phyloP scores from a whole-genome alignment of 2,113 vertebrate genomes.

The Zosterops japonicus region DNA sequence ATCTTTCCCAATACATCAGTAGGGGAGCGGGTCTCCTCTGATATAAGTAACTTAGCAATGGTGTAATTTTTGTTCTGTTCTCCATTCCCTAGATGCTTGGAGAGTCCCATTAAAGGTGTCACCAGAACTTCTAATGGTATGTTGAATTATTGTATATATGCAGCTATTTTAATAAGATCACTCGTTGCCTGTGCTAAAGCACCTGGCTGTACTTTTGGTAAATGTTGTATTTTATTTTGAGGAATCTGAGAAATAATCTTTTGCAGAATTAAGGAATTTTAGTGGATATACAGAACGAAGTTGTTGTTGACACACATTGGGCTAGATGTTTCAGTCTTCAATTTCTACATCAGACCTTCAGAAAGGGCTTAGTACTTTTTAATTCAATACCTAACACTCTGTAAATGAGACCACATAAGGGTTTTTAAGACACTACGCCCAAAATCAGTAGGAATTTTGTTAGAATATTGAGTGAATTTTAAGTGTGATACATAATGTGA shows the following conservation, averaged over 20 bases:
- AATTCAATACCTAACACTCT: background rate
- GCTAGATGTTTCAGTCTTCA: background rate
- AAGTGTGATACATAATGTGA: background rate
- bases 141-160: slow-evolving; percentile 14
- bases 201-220: background rate
- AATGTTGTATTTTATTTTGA: background rate
- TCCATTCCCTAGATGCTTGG: slow-evolving; percentile 84
- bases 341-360: background rate
- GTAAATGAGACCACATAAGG: background rate
- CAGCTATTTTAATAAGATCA: background rate
- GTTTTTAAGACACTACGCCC: background rate
- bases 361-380: background rate
- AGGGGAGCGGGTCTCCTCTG: background rate
- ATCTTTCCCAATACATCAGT: too few species aligned
- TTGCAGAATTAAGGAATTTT: background rate
- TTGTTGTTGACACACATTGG: background rate
- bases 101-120: slow-evolving; percentile 90
- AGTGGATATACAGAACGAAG: background rate
- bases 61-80: background rate
- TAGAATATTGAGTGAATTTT: background rate
- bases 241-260: background rate
- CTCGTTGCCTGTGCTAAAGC: background rate
- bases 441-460: background rate
- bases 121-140: slow-evolving; percentile 86
- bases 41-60: rapidly evolving